phyloP scores from a whole-genome alignment of 2,113 vertebrate genomes.

The Tupaia tana region DNA sequence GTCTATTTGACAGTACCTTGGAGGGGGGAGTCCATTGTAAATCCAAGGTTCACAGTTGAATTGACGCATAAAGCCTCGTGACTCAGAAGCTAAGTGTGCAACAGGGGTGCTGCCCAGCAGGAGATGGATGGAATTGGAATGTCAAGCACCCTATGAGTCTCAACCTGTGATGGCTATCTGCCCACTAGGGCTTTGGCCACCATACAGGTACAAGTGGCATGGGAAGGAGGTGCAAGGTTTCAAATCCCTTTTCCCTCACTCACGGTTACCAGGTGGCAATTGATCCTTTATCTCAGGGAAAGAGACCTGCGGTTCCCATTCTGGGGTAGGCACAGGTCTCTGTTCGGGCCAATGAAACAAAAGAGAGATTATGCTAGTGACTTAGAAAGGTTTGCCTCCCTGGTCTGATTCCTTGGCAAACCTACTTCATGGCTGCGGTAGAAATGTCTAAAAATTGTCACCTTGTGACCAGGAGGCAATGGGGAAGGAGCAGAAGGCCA shows the following conservation, averaged over 20 bases:
- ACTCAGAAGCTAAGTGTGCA: not conserved
- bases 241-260: not conserved
- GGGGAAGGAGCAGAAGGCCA: not conserved
- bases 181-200: not conserved
- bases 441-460: not conserved
- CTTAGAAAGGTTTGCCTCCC: not conserved
- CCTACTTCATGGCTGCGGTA: not conserved
- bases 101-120: not conserved
- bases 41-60: not conserved
- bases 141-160: too few species aligned
- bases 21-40: not conserved
- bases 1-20: not conserved
- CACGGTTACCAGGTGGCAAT: not conserved
- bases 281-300: not conserved
- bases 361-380: not conserved
- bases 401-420: not conserved
- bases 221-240: not conserved
- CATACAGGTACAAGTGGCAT: not conserved
- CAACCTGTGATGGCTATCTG: not conserved
- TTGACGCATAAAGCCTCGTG: not conserved
- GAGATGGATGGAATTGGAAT: not conserved
- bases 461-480: not conserved
- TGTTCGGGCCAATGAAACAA: not conserved
- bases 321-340: not conserved
- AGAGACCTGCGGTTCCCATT: not conserved